phyloP scores from a whole-genome alignment of 2,888 invertebrate genomes.

The Lithophane ornitopus region DNA sequence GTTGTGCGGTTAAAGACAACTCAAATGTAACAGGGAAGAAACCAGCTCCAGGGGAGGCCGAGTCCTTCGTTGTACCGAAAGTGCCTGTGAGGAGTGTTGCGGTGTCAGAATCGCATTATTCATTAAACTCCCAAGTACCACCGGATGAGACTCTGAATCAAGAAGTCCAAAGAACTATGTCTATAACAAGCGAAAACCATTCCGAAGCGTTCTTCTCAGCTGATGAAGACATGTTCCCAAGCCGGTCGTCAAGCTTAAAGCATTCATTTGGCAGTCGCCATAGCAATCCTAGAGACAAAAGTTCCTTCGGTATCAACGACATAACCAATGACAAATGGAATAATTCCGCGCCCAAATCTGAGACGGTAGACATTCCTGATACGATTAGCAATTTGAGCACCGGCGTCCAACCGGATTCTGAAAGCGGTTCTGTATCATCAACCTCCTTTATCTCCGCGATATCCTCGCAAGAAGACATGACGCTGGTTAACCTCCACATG shows the following conservation, averaged over 20 bases:
- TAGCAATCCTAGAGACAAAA: conserved; percentile 87
- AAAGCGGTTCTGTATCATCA: conserved; percentile 95
- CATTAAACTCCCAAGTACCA: conserved; percentile 90
- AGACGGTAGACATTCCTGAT: conserved; percentile 81
- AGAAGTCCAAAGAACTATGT: conserved; percentile 95
- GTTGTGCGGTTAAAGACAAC: conserved; percentile 92
- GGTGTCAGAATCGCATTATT: conserved; percentile 93
- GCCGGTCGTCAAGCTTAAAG: conserved; percentile 92
- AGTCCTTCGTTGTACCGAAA: conserved; percentile 83
- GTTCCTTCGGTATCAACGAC: conserved; percentile 90
- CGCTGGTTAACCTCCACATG: conserved; percentile 97
- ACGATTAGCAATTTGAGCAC: conserved; percentile 85
- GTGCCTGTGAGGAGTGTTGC: conserved; percentile 88
- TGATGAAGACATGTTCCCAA: conserved; percentile 95
- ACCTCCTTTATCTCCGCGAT: conserved; percentile 97
- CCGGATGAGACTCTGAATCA: conserved; percentile 91
- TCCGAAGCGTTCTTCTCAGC: conserved; percentile 98
- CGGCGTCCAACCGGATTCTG: conserved; percentile 92
- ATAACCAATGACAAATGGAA: conserved; percentile 85
- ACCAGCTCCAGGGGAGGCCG: conserved; percentile 72
- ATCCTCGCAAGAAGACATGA: conserved; percentile 98
- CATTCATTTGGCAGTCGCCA: conserved; percentile 91
- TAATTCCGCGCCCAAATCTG: conserved; percentile 81
- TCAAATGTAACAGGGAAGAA: conserved; percentile 79
- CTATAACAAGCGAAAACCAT: conserved; percentile 97